Evolutionary conservation across 2,113 vertebrate species (phyloP).

Genomic region (Garra rufa): DNA sequence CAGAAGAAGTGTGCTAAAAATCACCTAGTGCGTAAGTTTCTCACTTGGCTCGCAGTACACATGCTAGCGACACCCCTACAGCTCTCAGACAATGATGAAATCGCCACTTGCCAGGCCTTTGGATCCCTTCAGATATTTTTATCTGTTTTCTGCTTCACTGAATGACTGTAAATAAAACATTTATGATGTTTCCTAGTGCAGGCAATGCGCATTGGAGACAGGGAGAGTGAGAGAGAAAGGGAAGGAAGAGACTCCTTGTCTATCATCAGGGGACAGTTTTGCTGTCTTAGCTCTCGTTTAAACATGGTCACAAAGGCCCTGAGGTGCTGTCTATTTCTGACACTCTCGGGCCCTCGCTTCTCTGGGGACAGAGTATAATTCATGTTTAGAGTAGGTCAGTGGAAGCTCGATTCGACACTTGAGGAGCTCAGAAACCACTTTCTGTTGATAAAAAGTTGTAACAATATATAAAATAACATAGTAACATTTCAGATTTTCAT

Average conservation of each 20-base stretch:
- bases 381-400: slow-evolving; percentile 7
- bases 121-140: slow-evolving; percentile 27
- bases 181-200: slow-evolving; percentile 31
- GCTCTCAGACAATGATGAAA: slow-evolving; percentile 24
- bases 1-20: slow-evolving; percentile 29
- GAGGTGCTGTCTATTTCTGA: slow-evolving; percentile 44
- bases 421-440: neutral
- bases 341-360: slow-evolving; percentile 25
- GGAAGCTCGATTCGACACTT: slow-evolving; percentile 36
- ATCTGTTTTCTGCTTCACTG: slow-evolving; percentile 35
- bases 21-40: neutral
- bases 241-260: slow-evolving; percentile 8
- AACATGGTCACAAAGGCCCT: slow-evolving; percentile 34
- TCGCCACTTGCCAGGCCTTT: slow-evolving; percentile 38
- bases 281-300: slow-evolving; percentile 40
- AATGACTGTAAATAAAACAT: slow-evolving; percentile 50
- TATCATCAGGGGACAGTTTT: slow-evolving; percentile 42
- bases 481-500: neutral
- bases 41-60: neutral
- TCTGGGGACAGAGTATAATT: slow-evolving; percentile 17
- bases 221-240: slow-evolving; percentile 19
- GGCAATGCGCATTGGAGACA: slow-evolving; percentile 18
- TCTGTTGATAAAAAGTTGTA: neutral
- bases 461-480: neutral
- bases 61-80: neutral